These are phyloP conservation scores for Heliocidaris erythrogramma DNA, from an alignment of 35 echinoderm and acorn worm species.

Conservation along the genomic window DNA sequence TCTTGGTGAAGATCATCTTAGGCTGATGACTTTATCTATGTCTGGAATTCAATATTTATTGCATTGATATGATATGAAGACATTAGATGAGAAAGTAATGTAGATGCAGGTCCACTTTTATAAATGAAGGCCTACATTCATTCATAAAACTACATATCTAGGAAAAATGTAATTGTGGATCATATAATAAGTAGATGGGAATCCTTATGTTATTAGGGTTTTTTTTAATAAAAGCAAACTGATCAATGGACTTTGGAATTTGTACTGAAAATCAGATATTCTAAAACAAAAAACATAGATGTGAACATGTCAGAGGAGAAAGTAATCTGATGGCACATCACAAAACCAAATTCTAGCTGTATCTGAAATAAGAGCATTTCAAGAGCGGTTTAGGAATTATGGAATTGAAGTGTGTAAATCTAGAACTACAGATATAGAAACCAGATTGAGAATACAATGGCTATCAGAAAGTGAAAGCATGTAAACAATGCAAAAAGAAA, in stretches of 20 bases:
- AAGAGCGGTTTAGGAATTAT: not conserved
- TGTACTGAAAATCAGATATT: not conserved
- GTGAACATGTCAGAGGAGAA: not conserved
- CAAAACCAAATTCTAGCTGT: not conserved
- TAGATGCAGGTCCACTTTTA: no score
- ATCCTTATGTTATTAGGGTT: not conserved
- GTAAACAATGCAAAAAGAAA: not conserved
- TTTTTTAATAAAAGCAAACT: not conserved
- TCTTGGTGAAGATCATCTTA: not conserved
- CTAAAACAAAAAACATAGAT: not conserved
- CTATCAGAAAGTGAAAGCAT: not conserved
- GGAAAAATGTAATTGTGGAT: not conserved
- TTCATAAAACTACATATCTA: no score
- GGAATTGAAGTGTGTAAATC: not conserved
- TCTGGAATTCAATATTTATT: not conserved
- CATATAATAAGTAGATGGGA: not conserved
- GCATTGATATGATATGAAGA: not conserved
- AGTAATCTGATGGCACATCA: not conserved
- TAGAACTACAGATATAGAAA: not conserved
- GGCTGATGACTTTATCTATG: not conserved
- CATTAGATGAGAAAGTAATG: no score
- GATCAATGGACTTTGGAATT: no score
- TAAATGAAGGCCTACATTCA: no score
- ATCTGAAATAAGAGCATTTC: not conserved
- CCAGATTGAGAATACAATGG: not conserved